Base-by-base conservation (phyloP, 1,140 invertebrate species). In the Choristoneura fumiferana region DNA sequence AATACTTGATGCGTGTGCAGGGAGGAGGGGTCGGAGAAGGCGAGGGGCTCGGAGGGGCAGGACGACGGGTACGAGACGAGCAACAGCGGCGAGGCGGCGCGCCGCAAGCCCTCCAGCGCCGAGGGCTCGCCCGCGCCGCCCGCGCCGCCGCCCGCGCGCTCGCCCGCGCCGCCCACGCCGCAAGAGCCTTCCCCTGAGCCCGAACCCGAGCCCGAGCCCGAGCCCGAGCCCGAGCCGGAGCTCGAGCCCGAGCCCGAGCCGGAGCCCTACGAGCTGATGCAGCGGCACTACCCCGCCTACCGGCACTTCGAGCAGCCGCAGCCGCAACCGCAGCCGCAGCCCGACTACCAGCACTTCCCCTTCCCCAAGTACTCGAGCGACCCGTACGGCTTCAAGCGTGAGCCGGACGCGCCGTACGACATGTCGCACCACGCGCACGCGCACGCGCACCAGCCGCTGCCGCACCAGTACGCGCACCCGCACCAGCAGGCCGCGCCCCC, bases 31-130 rank as follows among this genome's bases (percentile, higher is more conserved):
- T 78, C 78, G 39, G 86, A 84, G 63, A 87, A 90, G 74, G 81
- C 85, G 76, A 88, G 81, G 76, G 74, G 82, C 68, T 91, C 93
- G 72, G 95, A 95, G 86, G 92, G 92, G 65, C 92, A 94, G 77
- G 95, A 96, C 91, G 95, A 96, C 90, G 95, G 95, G 63, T 96
- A 96, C 90, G 95, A 96, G 90, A 96, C 95, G 63, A 94, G 94
- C 89, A 94, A 94, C 71, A 95, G 95, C 84, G 92, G 95, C 81
- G 93, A 90, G 79, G 83, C 76, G 71, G 73, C 76, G 73, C 82
- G 81, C 58, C 82, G 78, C 65, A 85, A 84, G 73, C 82, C 87
- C 68, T 78, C 81, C 52, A 82, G 80, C 73, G 73, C 76, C n/a
- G 78, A 84, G 71, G 76, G 71, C 61, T 79, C 57, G 10, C 14